Percentiles rank a stretch among this genome's conserved stretches.
phyloP scores from a whole-genome alignment of 2,888 invertebrate genomes.

The Prosopocoilus inquinatus region DNA sequence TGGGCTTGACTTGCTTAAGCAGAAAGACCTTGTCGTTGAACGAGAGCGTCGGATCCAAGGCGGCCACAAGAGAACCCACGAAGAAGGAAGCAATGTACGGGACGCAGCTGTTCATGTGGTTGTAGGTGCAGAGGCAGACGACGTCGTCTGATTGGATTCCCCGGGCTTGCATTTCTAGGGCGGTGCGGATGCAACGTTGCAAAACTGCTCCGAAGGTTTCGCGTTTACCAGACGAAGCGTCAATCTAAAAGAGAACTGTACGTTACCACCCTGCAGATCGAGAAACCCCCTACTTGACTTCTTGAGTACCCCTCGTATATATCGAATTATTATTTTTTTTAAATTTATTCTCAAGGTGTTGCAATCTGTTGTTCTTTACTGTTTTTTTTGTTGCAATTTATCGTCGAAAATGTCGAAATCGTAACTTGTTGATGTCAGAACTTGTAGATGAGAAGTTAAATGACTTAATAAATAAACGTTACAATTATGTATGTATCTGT shows the following conservation, averaged over 20 bases:
- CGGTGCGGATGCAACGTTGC: slow-evolving; percentile 49
- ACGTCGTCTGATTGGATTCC: slow-evolving; percentile 51
- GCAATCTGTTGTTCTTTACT: too few species aligned
- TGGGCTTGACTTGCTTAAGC: slow-evolving; percentile 28
- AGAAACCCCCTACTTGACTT: too few species aligned
- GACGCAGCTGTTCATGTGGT: slow-evolving; percentile 49
- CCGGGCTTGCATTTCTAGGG: slow-evolving; percentile 45
- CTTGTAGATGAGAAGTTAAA: too few species aligned
- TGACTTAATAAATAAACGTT: too few species aligned
- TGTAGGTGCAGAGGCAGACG: slow-evolving; percentile 51
- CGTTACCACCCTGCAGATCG: too few species aligned
- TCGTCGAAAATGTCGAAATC: too few species aligned
- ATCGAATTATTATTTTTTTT: too few species aligned
- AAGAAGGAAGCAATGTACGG: slow-evolving; percentile 53
- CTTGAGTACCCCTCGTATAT: too few species aligned
- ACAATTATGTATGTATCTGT: too few species aligned
- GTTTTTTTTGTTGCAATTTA: too few species aligned
- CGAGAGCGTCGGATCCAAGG: slow-evolving; percentile 36
- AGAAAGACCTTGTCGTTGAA: slow-evolving; percentile 29
- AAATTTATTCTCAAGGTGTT: too few species aligned
- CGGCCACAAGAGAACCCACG: slow-evolving; percentile 44
- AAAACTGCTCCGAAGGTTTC: slow-evolving; percentile 48
- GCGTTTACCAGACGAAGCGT: slow-evolving; percentile 48
- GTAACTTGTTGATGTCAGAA: too few species aligned
- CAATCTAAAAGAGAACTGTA: slow-evolving; percentile 42